Base-by-base conservation (phyloP, 2,797 vertebrate species). In the Mormyrus proboscirostris region DNA sequence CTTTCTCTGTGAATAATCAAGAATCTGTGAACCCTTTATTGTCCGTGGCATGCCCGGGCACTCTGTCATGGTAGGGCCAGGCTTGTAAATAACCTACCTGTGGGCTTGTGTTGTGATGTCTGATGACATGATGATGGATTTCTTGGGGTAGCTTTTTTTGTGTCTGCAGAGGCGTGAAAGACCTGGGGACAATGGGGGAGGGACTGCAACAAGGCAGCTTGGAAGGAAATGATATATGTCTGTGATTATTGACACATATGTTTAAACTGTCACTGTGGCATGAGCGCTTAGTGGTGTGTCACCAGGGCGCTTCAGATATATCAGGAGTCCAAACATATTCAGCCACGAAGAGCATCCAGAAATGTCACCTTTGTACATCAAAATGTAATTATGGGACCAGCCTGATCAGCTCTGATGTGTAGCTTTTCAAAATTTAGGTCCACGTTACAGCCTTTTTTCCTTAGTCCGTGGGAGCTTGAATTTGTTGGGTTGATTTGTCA, bases 41-140 rank as follows among this genome's bases (percentile, higher is more conserved):
- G 73, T 88, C 84, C 44, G 41, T 57, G 29, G 57, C 19, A n/a
- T 29, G 44, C 50, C 79, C 4, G 51, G 89, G 87, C 76, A 73
- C 76, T 87, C 51, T 29, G 44, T 88, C 87, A 84, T 90, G 89
- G 51, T 59, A 50, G 76, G 57, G 29, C 47, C 50, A 53, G 55
- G 25, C 38, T 89, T 57, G 73, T 84, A 73, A 84, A 57, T 62
- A 88, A 86, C 41, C 38, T 29, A 88, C 73, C 9, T 59, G 73
- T 33, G 55, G 10, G 73, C 53, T 53, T 55, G 29, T 69, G 55
- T 83, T 62, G 82, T 83, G 50, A 90, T 79, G 44, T 88, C 55
- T 76, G 57, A 53, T 90, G 89, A 84, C 89, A 90, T 88, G 82
- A 88, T 90, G 89, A 90, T 90, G 86, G 89, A 90, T 90, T 88